These are phyloP conservation scores for Porites divaricata DNA, from an alignment of 92 coral and sea anemone genomes.

Conservation along the genomic window DNA sequence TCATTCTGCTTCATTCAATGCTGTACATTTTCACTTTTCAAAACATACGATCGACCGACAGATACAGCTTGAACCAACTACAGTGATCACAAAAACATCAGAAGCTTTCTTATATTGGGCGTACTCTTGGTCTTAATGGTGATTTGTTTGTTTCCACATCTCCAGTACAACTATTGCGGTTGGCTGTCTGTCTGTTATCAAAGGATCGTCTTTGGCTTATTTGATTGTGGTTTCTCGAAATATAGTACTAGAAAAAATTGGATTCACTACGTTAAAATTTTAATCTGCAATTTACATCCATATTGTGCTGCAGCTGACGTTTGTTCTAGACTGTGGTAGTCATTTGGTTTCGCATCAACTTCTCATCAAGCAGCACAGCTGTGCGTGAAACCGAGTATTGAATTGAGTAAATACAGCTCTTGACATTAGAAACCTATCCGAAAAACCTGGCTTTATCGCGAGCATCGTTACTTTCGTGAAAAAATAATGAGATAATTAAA, in stretches of 20 bases:
- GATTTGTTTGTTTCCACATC: neutral
- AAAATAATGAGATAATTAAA: neutral
- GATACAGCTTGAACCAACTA: neutral
- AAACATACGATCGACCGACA: neutral
- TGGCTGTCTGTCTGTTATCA: too few relatives aligned
- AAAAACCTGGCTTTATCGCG: too few relatives aligned
- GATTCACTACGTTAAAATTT: too few relatives aligned
- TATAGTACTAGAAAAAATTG: too few relatives aligned
- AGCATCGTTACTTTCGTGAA: neutral
- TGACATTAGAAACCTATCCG: neutral
- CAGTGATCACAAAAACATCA: neutral
- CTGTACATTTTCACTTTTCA: neutral
- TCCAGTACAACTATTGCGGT: too few relatives aligned
- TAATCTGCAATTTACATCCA: too few relatives aligned
- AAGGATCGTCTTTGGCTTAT: too few relatives aligned
- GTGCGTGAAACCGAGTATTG: neutral
- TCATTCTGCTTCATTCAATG: neutral
- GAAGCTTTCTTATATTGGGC: neutral
- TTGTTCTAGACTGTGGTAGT: neutral
- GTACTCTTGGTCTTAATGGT: neutral
- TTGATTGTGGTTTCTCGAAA: too few relatives aligned
- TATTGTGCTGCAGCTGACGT: neutral
- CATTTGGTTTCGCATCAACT: neutral
- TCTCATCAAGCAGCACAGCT: neutral
- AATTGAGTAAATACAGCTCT: conserved; percentile 2